phyloP scores from a whole-genome alignment of 1,140 invertebrate species.

The Wiebesia pumilae region DNA sequence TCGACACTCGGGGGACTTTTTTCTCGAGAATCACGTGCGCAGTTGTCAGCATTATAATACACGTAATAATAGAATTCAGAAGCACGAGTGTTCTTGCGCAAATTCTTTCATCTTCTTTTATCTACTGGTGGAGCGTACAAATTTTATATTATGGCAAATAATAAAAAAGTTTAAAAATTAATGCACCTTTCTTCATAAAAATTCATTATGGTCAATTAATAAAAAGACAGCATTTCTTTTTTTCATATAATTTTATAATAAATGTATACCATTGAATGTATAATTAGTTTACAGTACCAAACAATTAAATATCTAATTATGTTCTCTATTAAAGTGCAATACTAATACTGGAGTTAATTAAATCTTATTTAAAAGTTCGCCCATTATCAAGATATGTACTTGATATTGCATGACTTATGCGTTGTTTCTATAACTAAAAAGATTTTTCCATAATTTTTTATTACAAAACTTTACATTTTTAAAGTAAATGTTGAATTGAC shows the following conservation, averaged over 20 bases:
- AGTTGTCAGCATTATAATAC: constrained; percentile 29
- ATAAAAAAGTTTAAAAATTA: constrained; percentile 13
- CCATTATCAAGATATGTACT: neutral
- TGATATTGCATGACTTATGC: neutral
- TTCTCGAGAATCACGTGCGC: constrained; percentile 15
- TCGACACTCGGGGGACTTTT: neutral
- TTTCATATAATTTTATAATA: neutral
- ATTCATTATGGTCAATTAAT: neutral
- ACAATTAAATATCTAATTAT: too few species aligned
- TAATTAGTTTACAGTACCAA: too few species aligned
- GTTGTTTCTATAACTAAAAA: neutral
- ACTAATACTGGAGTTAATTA: too few species aligned
- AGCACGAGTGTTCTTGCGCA: constrained; percentile 3
- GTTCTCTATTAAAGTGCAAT: too few species aligned
- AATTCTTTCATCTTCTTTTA: neutral
- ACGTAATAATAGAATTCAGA: constrained; percentile 31
- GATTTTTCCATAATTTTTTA: neutral
- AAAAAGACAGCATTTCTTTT: neutral
- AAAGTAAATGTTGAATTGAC: neutral
- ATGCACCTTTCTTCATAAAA: neutral
- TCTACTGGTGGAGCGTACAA: neutral
- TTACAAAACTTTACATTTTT: neutral
- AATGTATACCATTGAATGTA: neutral
- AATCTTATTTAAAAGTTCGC: neutral
- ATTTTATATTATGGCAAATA: constrained; percentile 39